Evolutionary conservation across 2,888 invertebrate species (phyloP), one percentile per base, ranked within the genome.

Genomic region (Perizoma affinitatum): DNA sequence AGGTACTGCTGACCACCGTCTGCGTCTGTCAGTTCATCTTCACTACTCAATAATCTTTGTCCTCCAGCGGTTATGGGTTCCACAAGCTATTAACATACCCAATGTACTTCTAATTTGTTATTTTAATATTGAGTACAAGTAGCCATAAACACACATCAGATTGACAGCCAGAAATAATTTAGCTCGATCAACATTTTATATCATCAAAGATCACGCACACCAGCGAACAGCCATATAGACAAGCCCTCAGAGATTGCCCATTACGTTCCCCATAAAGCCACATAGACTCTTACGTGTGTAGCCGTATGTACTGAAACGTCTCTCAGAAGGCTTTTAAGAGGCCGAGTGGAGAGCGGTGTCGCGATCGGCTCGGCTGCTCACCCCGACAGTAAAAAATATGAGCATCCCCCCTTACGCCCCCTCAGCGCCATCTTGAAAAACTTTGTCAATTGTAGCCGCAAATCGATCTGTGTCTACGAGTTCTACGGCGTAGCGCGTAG

Each of bases 381-480:
- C 88, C 92, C 92, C 86, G 91, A 92, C 91, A 90, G 90, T 90
- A 91, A 92, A 91, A 92, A 91, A 92, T 92, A 90, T 91, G 90
- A 90, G 88, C 87, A 90, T 90, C 90, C 84, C 86, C 83, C 82
- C 75, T 60, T 54, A 63, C 72, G 72, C 75, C 78, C 75, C 76
- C 78, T 71, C 68, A 75, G 79, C 89, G 90, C 90, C 90, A 90
- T 90, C 90, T 90, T 90, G 90, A 88, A 90, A 90, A 90, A 89
- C 84, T 90, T 90, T 89, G 89, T 89, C 91, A 90, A 86, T 89
- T 70, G 70, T 86, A 89, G 88, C 90, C 86, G 87, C 86, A 87
- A 84, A 90, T 90, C 90, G 90, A 90, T 90, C 82, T 88, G 90
- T 79, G 90, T 89, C 84, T 87, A 88, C 87, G 62, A 60, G 58